Evolutionary conservation across 2,113 vertebrate genomes (phyloP).

Genomic region (Dolichallabes microphthalmus): DNA sequence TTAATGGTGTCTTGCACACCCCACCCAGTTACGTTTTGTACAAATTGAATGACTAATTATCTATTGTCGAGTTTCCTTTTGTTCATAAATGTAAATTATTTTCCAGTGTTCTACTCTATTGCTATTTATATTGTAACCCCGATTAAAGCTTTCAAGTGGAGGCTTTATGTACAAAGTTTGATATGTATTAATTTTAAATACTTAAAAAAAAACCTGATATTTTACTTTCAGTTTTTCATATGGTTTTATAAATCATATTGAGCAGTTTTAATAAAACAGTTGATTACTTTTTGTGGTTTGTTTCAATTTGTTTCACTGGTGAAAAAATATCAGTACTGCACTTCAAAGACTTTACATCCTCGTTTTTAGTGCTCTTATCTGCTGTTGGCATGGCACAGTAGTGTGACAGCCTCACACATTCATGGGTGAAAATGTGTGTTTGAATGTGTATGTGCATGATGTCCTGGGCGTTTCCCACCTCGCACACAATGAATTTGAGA

Average conservation of each 20-base stretch:
- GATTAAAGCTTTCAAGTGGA: slow-evolving; percentile 12
- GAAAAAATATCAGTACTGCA: not conserved
- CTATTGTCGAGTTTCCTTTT: slow-evolving; percentile 14
- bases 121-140: slow-evolving; percentile 6
- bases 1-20: not conserved
- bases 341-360: not conserved
- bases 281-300: not conserved
- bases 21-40: not conserved
- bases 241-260: slow-evolving; percentile 51
- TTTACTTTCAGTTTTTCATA: slow-evolving; percentile 37
- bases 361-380: not conserved
- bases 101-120: not conserved
- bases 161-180: slow-evolving; percentile 27
- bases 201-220: slow-evolving; percentile 36
- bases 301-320: not conserved
- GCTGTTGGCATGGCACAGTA: not conserved
- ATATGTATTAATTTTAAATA: slow-evolving; percentile 30
- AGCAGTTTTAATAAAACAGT: slow-evolving; percentile 50
- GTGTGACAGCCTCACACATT: not conserved
- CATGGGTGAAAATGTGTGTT: not conserved
- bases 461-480: not conserved
- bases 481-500: not conserved
- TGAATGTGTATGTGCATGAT: not conserved
- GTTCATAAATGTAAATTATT: slow-evolving; percentile 39
- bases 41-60: not conserved